Base-by-base conservation (phyloP, 1,140 invertebrate genomes). In the Eupristina koningsbergeri region DNA sequence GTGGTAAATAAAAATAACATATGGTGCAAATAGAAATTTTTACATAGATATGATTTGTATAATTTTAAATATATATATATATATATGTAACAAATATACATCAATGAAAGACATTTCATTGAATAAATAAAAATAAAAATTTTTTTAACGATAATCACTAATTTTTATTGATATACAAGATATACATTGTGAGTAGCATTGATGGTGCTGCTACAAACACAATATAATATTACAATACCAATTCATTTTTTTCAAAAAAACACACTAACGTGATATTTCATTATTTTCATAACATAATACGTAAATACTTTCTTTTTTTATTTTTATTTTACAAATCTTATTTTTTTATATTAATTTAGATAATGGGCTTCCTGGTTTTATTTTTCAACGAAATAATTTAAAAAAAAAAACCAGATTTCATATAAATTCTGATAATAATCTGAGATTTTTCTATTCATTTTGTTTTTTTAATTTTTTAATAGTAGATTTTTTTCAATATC, bases 111-210 rank as follows among this genome's bases (percentile, higher is more conserved):
- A 22, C n/a, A 3, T 73, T 58, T 58, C 31, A 61, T 29, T 29
- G 3, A 76, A 75, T 81, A 63, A 36, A 39, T n/a, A 9, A 39
- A 53, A 69, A n/a, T 15, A 6, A 17, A n/a, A n/a, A n/a, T n/a
- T n/a, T n/a, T 84, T 79, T 84, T 86, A 89, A 90, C 87, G 87
- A 87, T 91, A 89, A 90, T 89, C 85, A 87, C 86, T 89, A 86
- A 84, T 88, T 90, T n/a, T 89, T 90, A 91, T 91, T 91, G 89
- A 91, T 91, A 91, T 92, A 91, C 91, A 91, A 91, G 90, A 89
- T 89, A 91, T 90, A 91, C 91, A 91, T 91, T 88, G 87, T 87
- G 87, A 86, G 87, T 89, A 89, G 88, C 87, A 85, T 87, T 86
- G 86, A 86, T 85, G 88, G 89, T 87, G 89, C 85, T 88, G 86